phyloP scores from a whole-genome alignment of 2,113 vertebrate species.

The Hylia prasina region DNA sequence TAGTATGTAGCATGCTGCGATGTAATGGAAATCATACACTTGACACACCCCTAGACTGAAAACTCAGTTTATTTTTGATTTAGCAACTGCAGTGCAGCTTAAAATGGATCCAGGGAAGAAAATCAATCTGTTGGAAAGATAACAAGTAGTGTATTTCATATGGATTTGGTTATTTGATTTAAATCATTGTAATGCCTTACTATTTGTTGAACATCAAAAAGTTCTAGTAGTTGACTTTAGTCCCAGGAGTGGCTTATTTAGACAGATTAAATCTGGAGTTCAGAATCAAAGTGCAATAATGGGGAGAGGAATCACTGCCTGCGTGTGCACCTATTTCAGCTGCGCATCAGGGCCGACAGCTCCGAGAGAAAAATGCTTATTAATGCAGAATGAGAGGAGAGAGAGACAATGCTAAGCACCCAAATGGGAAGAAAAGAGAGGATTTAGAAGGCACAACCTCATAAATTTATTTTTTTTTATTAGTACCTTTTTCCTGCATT shows the following conservation, averaged over 20 bases:
- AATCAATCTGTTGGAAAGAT: conserved; percentile 40
- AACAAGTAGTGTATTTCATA: conserved; percentile 2
- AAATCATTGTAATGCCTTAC: conserved; percentile 19
- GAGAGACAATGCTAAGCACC: neutral
- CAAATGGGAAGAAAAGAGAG: neutral
- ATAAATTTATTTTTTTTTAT: neutral
- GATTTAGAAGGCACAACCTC: neutral
- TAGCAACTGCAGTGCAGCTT: neutral
- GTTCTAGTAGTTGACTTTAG: neutral
- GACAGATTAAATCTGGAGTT: neutral
- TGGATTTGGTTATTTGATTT: conserved; percentile 16
- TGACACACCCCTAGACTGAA: neutral
- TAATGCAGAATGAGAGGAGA: neutral
- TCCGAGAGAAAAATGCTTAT: neutral
- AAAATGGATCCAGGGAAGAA: conserved; percentile 28
- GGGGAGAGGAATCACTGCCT: neutral
- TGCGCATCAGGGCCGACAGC: neutral
- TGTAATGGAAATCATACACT: neutral
- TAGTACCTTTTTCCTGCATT: neutral
- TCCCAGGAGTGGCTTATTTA: conserved; percentile 1
- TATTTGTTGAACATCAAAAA: conserved; percentile 4
- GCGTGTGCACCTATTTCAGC: neutral
- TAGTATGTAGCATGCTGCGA: neutral
- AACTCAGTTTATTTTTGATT: conserved; percentile 19
- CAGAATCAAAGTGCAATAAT: neutral